A percentile compares a stretch with the other conserved stretches of the same genome.
These are phyloP conservation scores for Gymnothorax javanicus DNA, from an alignment of 2,797 vertebrate genomes.

Conservation along the genomic window DNA sequence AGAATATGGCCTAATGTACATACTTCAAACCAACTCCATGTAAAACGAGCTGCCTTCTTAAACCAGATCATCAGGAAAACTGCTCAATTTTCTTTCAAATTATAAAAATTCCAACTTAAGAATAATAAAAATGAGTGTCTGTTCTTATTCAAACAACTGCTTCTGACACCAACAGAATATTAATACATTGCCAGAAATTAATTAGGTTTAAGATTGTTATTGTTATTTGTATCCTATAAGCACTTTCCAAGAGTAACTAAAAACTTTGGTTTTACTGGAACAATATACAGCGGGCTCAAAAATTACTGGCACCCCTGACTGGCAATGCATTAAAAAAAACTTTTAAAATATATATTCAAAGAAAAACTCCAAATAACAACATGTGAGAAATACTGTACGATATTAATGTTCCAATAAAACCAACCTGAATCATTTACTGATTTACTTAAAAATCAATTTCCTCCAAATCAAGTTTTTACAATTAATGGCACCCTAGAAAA, in stretches of 20 bases:
- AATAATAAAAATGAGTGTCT: not conserved
- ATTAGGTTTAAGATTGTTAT: not conserved
- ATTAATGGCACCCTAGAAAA: too few relatives aligned
- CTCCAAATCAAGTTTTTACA: too few relatives aligned
- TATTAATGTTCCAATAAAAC: too few relatives aligned
- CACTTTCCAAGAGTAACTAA: not conserved
- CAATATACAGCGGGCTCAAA: not conserved
- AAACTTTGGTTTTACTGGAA: not conserved
- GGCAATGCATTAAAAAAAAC: too few relatives aligned
- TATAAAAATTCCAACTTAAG: not conserved
- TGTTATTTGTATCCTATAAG: not conserved
- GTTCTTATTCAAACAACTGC: not conserved
- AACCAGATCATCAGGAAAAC: not conserved
- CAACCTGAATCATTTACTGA: too few relatives aligned
- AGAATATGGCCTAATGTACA: not conserved
- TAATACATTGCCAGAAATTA: not conserved
- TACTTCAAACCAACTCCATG: not conserved
- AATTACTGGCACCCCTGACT: too few relatives aligned
- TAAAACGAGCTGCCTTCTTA: not conserved
- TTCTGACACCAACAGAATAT: not conserved
- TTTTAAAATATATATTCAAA: too few relatives aligned
- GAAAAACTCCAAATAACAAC: too few relatives aligned
- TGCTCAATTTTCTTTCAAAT: not conserved
- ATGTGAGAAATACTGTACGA: too few relatives aligned
- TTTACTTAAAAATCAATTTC: too few relatives aligned